Percentiles rank a stretch among this genome's conserved stretches.
Evolutionary conservation across 2,888 invertebrate genomes (phyloP).

Genomic region (Chaitophorus viminalis): DNA sequence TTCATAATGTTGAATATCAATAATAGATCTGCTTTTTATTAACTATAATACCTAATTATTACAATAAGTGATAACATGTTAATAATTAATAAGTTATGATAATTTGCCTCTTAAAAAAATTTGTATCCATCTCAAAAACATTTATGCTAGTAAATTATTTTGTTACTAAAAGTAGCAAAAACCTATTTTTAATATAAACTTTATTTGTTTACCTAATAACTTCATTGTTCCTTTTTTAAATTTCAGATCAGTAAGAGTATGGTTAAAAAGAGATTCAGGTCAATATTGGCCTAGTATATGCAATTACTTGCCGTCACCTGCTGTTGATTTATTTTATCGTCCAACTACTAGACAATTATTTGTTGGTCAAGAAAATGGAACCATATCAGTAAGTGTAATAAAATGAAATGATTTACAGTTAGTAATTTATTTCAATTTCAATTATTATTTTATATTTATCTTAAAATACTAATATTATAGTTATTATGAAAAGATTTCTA

Average conservation of each 20-base stretch:
- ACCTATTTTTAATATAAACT: neutral
- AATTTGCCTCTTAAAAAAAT: too few relatives aligned
- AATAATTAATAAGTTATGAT: too few relatives aligned
- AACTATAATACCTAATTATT: too few relatives aligned
- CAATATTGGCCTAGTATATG: slow-evolving; percentile 99
- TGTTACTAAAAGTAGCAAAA: too few relatives aligned
- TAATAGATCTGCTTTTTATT: too few relatives aligned
- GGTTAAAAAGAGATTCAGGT: slow-evolving; percentile 96
- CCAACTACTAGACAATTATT: slow-evolving; percentile 88
- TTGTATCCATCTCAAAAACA: too few relatives aligned
- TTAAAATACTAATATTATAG: neutral
- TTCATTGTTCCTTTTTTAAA: neutral
- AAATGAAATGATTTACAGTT: slow-evolving; percentile 83
- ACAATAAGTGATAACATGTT: too few relatives aligned
- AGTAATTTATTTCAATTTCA: slow-evolving; percentile 60
- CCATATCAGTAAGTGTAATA: slow-evolving; percentile 73
- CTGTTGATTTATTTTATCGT: slow-evolving; percentile 88
- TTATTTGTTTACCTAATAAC: slow-evolving; percentile 6
- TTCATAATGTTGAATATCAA: too few relatives aligned
- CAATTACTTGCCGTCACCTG: slow-evolving; percentile 93
- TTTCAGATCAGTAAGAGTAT: slow-evolving; percentile 91
- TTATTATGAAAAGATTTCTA: too few relatives aligned
- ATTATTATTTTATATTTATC: neutral
- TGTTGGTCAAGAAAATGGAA: slow-evolving; percentile 96
- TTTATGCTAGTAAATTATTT: too few relatives aligned